Percentiles rank a stretch among this genome's conserved stretches.
Evolutionary conservation across 2,113 vertebrate genomes (phyloP).

Genomic region (Sitta europaea): DNA sequence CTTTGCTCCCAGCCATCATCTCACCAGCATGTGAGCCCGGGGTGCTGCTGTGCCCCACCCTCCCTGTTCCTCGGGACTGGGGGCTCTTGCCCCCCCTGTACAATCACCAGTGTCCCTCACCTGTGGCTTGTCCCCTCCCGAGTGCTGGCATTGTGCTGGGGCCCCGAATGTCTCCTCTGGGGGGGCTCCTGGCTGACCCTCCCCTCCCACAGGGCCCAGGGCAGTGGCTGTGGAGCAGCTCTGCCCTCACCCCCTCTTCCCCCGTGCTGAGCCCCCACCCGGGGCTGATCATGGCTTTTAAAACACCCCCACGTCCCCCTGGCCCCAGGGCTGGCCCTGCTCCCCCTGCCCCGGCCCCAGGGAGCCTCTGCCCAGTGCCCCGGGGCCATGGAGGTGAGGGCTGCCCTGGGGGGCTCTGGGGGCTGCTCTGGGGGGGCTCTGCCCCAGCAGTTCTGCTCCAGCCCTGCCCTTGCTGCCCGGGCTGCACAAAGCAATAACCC

Average conservation of each 20-base stretch:
- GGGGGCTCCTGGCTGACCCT: background rate
- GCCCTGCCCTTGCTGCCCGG: background rate
- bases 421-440: background rate
- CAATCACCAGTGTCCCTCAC: background rate
- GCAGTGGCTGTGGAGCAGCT: constrained; percentile 32
- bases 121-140: background rate
- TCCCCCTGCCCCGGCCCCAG: background rate
- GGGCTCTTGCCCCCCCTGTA: background rate
- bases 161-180: background rate
- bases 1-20: constrained; percentile 6
- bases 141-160: background rate
- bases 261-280: background rate
- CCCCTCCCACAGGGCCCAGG: background rate
- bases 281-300: background rate
- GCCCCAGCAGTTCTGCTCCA: background rate
- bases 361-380: background rate
- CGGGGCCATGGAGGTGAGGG: background rate
- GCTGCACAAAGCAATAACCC: constrained; percentile 19
- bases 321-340: background rate
- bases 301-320: rapidly evolving
- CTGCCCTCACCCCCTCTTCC: background rate
- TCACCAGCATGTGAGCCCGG: background rate
- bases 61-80: rapidly evolving
- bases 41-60: background rate
- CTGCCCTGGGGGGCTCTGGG: background rate